Conservation (phyloP, 2,888 invertebrate genomes). For the Stramonita haemastoma region DNA sequence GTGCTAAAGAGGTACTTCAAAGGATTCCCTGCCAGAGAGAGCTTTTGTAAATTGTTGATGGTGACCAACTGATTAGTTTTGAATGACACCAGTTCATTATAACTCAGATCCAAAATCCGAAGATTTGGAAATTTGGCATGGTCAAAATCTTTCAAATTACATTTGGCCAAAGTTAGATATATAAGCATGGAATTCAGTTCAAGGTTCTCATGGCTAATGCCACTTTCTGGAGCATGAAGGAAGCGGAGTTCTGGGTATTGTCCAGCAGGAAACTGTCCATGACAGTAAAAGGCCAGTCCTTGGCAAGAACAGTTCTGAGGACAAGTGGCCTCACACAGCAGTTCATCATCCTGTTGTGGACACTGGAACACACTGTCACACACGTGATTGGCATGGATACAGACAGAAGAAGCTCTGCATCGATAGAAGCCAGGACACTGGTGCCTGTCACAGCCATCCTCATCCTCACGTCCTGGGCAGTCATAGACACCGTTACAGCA, state of each 20-base stretch:
- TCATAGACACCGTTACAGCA: conserved; percentile 66
- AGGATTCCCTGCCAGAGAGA: conserved; percentile 14
- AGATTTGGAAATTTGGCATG: not conserved
- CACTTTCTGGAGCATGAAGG: conserved; percentile 16
- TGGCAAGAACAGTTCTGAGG: conserved; percentile 47
- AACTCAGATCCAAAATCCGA: conserved; percentile 21
- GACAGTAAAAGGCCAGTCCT: conserved; percentile 44
- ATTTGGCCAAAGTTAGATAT: conserved; percentile 3
- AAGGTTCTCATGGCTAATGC: not conserved
- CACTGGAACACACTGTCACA: conserved; percentile 54
- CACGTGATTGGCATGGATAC: conserved; percentile 47
- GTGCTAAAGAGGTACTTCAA: not conserved
- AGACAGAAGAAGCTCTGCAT: conserved; percentile 33
- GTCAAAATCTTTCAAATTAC: not conserved
- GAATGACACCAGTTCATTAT: not conserved
- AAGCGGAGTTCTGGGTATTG: conserved; percentile 23
- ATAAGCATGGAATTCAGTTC: not conserved
- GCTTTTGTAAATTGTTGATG: not conserved
- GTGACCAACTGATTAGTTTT: not conserved
- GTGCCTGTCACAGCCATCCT: conserved; percentile 69
- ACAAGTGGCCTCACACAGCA: conserved; percentile 48
- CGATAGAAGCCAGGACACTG: conserved; percentile 37
- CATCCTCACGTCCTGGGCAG: conserved; percentile 73
- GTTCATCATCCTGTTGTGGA: conserved; percentile 54
- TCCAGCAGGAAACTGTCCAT: not conserved